Conservation (phyloP, 2,888 invertebrate species). For the Cylindroiulus punctatus region DNA sequence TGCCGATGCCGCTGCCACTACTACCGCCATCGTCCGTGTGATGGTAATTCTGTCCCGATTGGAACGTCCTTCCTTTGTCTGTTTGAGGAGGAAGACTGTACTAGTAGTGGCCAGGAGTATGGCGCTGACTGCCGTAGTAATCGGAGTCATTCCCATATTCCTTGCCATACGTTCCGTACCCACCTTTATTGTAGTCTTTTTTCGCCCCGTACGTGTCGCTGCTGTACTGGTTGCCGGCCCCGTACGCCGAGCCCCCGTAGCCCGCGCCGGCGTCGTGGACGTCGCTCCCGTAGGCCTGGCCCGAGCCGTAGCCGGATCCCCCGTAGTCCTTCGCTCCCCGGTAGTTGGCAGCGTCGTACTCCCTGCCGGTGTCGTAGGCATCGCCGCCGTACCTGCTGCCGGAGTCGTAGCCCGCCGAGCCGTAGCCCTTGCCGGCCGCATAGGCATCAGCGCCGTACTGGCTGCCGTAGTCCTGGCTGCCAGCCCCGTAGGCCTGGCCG, state of each 20-base stretch:
- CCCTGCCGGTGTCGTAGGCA: background rate
- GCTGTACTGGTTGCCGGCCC: background rate
- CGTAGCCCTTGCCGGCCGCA: background rate
- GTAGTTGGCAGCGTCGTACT: conserved; percentile 42
- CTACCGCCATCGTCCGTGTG: background rate
- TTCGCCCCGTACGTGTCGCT: conserved; percentile 1
- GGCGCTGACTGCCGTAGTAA: conserved; percentile 20
- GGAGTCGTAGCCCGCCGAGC: background rate
- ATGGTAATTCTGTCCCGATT: conserved; percentile 33
- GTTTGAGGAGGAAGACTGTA: conserved; percentile 43
- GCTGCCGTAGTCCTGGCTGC: conserved; percentile 1
- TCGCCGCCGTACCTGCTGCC: background rate
- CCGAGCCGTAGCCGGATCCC: conserved; percentile 8
- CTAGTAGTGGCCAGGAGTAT: conserved; percentile 15
- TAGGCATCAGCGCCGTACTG: background rate
- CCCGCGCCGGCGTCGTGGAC: background rate
- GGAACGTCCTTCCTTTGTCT: conserved; percentile 21
- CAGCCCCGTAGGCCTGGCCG: conserved; percentile 38
- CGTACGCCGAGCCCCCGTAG: background rate
- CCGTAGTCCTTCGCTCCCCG: background rate
- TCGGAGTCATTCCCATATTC: background rate
- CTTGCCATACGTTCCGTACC: background rate
- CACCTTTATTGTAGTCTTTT: conserved; percentile 50
- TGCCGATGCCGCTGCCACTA: background rate
- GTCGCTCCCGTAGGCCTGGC: background rate